phyloP scores from a whole-genome alignment of 2,797 vertebrate species.

The Myotis myotis region DNA sequence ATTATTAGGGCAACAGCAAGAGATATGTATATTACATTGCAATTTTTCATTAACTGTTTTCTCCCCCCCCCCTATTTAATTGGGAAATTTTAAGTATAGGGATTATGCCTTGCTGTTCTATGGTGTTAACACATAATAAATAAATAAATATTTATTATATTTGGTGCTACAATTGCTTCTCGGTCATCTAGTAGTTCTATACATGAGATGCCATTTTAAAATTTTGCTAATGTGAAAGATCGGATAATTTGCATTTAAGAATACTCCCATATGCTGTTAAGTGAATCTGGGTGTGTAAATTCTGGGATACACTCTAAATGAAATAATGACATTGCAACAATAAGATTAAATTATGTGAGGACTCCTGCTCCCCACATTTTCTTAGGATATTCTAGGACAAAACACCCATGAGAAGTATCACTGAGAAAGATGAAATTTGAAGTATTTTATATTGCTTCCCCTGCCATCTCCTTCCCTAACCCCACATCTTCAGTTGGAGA shows the following conservation, averaged over 20 bases:
- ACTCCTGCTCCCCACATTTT: not conserved
- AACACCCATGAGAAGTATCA: not conserved
- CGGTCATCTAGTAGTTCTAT: not conserved
- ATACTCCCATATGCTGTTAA: not conserved
- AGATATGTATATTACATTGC: not conserved
- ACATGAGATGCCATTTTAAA: not conserved
- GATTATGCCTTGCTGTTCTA: not conserved
- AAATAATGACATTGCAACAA: not conserved
- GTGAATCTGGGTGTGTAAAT: not conserved
- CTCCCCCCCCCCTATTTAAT: not conserved
- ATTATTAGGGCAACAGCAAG: not conserved
- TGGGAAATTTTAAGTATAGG: not conserved
- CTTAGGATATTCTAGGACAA: not conserved
- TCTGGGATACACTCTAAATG: not conserved
- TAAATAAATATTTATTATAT: slow-evolving; percentile 36
- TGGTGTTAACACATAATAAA: not conserved
- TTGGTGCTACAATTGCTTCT: not conserved
- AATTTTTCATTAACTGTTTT: not conserved
- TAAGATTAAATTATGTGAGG: not conserved
- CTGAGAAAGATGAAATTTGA: not conserved
- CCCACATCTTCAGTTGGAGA: not conserved
- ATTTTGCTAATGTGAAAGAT: not conserved
- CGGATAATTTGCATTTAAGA: not conserved
- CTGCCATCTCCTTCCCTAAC: not conserved
- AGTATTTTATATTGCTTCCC: not conserved